Conservation (phyloP, 2,888 invertebrate genomes). For the Perizoma flavofasciatum region DNA sequence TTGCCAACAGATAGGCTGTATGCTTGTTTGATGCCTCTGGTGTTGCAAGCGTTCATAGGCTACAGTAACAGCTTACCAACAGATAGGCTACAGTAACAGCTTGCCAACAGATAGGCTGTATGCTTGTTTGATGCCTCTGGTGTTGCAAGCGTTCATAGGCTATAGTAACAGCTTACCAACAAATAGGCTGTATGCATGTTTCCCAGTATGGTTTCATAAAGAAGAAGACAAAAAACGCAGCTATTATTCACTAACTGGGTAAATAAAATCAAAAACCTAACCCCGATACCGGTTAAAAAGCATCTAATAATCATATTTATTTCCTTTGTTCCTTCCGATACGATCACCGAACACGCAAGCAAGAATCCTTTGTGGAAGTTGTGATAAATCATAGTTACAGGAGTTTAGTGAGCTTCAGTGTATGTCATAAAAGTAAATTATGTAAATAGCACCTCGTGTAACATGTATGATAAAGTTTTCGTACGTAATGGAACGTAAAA, state of each 20-base stretch:
- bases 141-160: too few species aligned
- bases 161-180: too few species aligned
- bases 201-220: too few species aligned
- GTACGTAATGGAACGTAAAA: conserved; percentile 10
- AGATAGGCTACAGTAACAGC: too few species aligned
- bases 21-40: too few species aligned
- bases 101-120: too few species aligned
- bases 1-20: too few species aligned
- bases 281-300: conserved; percentile 15
- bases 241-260: not conserved
- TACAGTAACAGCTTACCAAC: too few species aligned
- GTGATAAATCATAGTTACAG: not conserved
- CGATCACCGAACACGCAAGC: conserved; percentile 16
- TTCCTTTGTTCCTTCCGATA: conserved; percentile 16
- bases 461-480: conserved; percentile 11
- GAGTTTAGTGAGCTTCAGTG: not conserved
- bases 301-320: conserved; percentile 21
- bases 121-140: too few species aligned
- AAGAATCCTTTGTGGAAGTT: not conserved
- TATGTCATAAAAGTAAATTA: not conserved
- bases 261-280: conserved; percentile 8
- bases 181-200: too few species aligned
- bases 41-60: too few species aligned
- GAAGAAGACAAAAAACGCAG: not conserved
- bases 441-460: conserved; percentile 11